Conservation (phyloP, 2,113 vertebrate genomes). For the Morone saxatilis region DNA sequence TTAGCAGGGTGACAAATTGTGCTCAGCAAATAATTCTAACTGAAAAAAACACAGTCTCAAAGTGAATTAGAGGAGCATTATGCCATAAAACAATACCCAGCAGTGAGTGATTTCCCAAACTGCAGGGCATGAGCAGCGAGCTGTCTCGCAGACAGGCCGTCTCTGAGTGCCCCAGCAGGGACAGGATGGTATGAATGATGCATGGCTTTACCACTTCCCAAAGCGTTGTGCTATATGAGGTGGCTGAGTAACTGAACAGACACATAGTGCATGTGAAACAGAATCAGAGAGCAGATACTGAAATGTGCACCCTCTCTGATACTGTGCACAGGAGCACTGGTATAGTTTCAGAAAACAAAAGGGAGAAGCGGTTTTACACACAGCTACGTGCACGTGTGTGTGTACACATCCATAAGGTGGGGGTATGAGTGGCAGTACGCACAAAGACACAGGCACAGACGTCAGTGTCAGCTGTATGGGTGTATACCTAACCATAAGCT, state of each 20-base stretch:
- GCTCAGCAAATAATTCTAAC: conserved; percentile 41
- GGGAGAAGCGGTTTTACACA: conserved; percentile 6
- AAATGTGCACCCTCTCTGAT: conserved; percentile 16
- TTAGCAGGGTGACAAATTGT: conserved; percentile 25
- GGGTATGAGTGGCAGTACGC: conserved; percentile 23
- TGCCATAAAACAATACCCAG: conserved; percentile 54
- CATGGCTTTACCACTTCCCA: conserved; percentile 46
- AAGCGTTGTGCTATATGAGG: conserved; percentile 36
- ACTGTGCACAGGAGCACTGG: neutral
- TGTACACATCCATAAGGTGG: neutral
- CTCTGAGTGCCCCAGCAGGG: conserved; percentile 42
- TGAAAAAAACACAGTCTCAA: conserved; percentile 4
- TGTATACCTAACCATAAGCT: conserved; percentile 61
- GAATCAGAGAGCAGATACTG: neutral
- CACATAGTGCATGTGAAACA: conserved; percentile 18
- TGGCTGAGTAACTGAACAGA: conserved; percentile 51
- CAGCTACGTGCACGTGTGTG: neutral
- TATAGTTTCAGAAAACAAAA: conserved; percentile 15
- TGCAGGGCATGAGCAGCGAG: conserved; percentile 32
- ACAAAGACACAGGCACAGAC: conserved; percentile 3
- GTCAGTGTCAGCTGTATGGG: conserved; percentile 62
- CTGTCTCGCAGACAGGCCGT: conserved; percentile 37
- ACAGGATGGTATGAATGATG: conserved; percentile 58
- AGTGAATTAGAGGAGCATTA: conserved; percentile 46
- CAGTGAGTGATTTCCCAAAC: conserved; percentile 51